Percentiles rank a stretch among this genome's conserved stretches.
These are phyloP conservation scores for Lytechinus variegatus DNA, from an alignment of 35 echinoderm and acorn worm species.

Conservation along the genomic window DNA sequence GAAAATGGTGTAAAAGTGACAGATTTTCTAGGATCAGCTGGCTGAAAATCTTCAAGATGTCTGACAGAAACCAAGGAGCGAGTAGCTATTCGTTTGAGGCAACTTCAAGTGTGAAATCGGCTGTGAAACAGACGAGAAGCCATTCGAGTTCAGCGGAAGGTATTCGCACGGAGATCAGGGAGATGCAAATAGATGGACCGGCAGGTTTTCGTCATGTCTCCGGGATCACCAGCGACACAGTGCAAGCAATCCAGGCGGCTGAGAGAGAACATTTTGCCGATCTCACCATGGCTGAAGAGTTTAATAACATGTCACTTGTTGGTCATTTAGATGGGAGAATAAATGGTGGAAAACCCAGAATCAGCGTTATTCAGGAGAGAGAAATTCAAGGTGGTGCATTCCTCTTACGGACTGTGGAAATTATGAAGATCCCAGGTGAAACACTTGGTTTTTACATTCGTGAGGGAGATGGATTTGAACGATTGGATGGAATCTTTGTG, in stretches of 20 bases:
- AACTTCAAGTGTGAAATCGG: background rate
- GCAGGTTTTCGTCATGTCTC: constrained; percentile 80
- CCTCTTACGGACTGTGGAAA: constrained; percentile 93
- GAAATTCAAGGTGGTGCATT: constrained; percentile 96
- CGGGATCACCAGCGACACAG: constrained; percentile 81
- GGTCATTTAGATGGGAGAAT: constrained; percentile 47
- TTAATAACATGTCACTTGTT: constrained; percentile 60
- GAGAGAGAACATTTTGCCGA: constrained; percentile 83
- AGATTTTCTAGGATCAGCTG: background rate
- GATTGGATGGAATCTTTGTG: constrained; percentile 90
- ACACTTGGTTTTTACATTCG: constrained; percentile 92
- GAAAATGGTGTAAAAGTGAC: constrained; percentile 19
- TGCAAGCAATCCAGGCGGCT: constrained; percentile 77
- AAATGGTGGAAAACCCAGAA: constrained; percentile 67
- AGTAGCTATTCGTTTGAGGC: background rate
- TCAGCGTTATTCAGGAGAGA: constrained; percentile 91
- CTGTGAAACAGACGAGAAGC: constrained; percentile 23
- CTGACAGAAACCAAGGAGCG: constrained; percentile 48
- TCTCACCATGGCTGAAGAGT: constrained; percentile 65
- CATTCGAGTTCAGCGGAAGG: constrained; percentile 43
- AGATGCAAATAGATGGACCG: constrained; percentile 75
- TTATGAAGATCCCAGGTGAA: constrained; percentile 89
- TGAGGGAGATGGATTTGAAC: constrained; percentile 86
- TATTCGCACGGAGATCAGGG: constrained; percentile 37
- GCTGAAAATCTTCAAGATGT: constrained; percentile 3